Percentiles rank a stretch among this genome's conserved stretches.
Conservation (phyloP, 2,888 invertebrate genomes). For the Cheilosia variabilis region DNA sequence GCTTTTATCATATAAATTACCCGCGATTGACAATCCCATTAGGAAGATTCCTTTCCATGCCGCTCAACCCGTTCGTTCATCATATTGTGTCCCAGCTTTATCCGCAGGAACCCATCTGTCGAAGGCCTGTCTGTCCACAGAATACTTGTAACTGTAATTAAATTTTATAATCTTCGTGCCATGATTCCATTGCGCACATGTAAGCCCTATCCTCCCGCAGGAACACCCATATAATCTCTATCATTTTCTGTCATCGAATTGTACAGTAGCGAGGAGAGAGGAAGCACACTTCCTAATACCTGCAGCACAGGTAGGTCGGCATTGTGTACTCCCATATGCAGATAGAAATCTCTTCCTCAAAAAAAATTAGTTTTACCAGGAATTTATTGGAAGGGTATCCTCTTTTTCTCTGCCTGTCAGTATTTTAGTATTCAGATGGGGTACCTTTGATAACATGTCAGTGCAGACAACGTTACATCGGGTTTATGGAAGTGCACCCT, state of each 20-base stretch:
- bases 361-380: constrained; percentile 64
- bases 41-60: constrained; percentile 21
- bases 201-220: constrained; percentile 32
- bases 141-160: constrained; percentile 63
- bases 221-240: constrained; percentile 56
- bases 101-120: constrained; percentile 45
- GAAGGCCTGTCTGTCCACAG: constrained; percentile 31
- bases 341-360: constrained; percentile 60
- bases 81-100: constrained; percentile 22
- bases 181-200: constrained; percentile 47
- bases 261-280: constrained; percentile 14
- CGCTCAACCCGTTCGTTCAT: constrained; percentile 25
- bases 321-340: background rate
- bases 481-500: constrained; percentile 71
- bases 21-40: constrained; percentile 45
- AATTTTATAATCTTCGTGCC: constrained; percentile 75
- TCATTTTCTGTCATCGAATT: constrained; percentile 53
- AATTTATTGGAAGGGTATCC: constrained; percentile 27
- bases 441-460: constrained; percentile 68
- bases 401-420: constrained; percentile 39
- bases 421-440: constrained; percentile 73
- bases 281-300: constrained; percentile 52
- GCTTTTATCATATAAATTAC: constrained; percentile 17
- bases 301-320: constrained; percentile 44
- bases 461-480: constrained; percentile 62